A percentile compares a stretch with the other conserved stretches of the same genome.
Conservation (phyloP, 2,113 vertebrate genomes). For the Coturnix japonica region DNA sequence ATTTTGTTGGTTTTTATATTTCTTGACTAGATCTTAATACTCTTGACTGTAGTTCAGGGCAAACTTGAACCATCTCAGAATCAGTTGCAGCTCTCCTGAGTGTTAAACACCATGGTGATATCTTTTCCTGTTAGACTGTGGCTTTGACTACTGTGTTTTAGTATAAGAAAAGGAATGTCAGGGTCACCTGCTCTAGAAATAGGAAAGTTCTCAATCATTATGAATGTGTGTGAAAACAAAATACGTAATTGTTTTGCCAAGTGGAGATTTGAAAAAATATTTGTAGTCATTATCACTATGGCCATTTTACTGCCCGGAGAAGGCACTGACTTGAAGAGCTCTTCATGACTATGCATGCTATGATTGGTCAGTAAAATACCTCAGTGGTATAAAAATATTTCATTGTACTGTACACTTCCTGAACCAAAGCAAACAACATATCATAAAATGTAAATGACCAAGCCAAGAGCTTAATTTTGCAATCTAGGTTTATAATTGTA, state of each 20-base stretch:
- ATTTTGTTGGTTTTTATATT: not conserved
- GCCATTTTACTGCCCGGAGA: not conserved
- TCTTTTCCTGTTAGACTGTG: not conserved
- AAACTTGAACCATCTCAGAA: not conserved
- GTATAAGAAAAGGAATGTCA: not conserved
- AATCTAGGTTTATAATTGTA: not conserved
- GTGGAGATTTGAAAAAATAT: not conserved
- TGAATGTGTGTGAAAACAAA: not conserved
- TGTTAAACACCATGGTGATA: not conserved
- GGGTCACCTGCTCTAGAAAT: not conserved
- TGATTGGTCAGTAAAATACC: not conserved
- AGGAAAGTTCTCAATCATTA: not conserved
- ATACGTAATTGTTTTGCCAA: not conserved
- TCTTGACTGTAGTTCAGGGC: not conserved
- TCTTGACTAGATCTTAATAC: not conserved
- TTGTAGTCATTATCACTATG: not conserved
- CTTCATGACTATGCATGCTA: not conserved
- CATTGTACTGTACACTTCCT: not conserved
- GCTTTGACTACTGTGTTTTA: not conserved
- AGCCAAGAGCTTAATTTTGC: not conserved
- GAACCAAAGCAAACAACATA: not conserved
- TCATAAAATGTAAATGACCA: not conserved
- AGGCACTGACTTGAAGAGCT: slow-evolving; percentile 8
- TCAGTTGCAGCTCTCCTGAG: not conserved
- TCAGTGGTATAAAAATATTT: not conserved